Base-by-base conservation (phyloP, 2,888 invertebrate species). In the Falcaria lacertinaria region DNA sequence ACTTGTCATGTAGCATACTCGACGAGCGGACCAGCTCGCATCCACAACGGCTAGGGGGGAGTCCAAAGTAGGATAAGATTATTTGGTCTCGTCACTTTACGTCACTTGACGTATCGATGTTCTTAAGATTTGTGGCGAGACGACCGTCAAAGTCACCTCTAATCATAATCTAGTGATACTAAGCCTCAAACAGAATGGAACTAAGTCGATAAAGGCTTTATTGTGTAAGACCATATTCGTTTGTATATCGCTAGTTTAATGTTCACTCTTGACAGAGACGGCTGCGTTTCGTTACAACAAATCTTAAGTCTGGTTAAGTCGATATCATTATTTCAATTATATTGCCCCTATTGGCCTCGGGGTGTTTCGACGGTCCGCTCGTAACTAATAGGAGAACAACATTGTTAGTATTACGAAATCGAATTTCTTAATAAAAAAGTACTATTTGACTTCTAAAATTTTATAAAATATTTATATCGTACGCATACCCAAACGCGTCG, bases 391-490 rank as follows among this genome's bases (percentile, higher is more conserved):
- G 55, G 60, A 50, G 54, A 57, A 60, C 60, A 58, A 63, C 56
- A 60, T 47, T 66, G 50, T 74, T 82, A 80, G 80, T 77, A 74
- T 79, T 81, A 82, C 72, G 69, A 77, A 74, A 80, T 76, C 81
- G 80, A 83, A 84, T 84, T 82, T 82, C 80, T 75, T 66, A 77
- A 72, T 61, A 47, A 57, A 59, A 73, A 37, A 37, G 17, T 35
- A 76, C 74, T 78, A 80, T 79, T 74, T 75, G 74, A 71, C 76
- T 79, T 64, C 75, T 75, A 77, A 80, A 75, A 70, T 80, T 82
- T 80, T 79, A 77, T 80, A 80, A 76, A 69, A 67, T 77, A 79
- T 82, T 79, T 82, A 77, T 80, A 78, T 73, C 60, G 70, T 75
- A 77, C 79, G 76, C 80, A 75, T 71, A 66, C 57, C 64, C 68